Evolutionary conservation across 2,888 invertebrate species (phyloP), one percentile per base, ranked within the genome.

Genomic region (Ommatoiulus sabulosus): DNA sequence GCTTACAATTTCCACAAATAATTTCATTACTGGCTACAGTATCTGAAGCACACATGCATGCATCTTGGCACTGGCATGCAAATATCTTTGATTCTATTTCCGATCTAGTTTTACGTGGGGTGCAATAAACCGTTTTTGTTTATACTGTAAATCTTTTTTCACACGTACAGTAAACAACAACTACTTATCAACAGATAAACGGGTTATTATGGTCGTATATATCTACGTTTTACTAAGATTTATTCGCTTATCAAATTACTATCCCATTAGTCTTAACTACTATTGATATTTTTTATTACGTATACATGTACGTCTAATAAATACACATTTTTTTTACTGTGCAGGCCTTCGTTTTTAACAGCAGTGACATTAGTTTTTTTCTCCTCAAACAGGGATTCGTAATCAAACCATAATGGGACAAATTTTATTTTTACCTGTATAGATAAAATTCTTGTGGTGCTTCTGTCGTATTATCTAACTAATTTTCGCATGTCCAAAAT

Each of bases 21-120:
- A 72, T 24, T 24, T 24, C 24, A n/a, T 72, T 72, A 72, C 8
- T 72, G 20, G 8, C 8, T 72, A 72, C 63, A 17, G 52, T 63
- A 20, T 63, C n/a, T 63, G 63, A n/a, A 63, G n/a, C 20, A 20
- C 6, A n/a, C n/a, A n/a, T n/a, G n/a, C n/a, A n/a, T n/a, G n/a
- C n/a, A 20, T n/a, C 63, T 63, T 63, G 63, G 63, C 63, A 63
- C 63, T 5, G n/a, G n/a, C n/a, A 63, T 63, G 63, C 20, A 63
- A 63, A 72, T 72, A 24, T 72, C 72, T 72, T 72, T 72, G 8
- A 72, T 72, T 72, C 72, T 72, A 72, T 72, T 72, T 72, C n/a
- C 24, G 24, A 72, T 72, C 24, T 12, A 24, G 24, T 72, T 72
- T 72, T 10, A 72, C 10, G 8, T 10, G 72, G 72, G 24, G 72